phyloP scores from a whole-genome alignment of 2,113 vertebrate species.

The Oxyura jamaicensis region DNA sequence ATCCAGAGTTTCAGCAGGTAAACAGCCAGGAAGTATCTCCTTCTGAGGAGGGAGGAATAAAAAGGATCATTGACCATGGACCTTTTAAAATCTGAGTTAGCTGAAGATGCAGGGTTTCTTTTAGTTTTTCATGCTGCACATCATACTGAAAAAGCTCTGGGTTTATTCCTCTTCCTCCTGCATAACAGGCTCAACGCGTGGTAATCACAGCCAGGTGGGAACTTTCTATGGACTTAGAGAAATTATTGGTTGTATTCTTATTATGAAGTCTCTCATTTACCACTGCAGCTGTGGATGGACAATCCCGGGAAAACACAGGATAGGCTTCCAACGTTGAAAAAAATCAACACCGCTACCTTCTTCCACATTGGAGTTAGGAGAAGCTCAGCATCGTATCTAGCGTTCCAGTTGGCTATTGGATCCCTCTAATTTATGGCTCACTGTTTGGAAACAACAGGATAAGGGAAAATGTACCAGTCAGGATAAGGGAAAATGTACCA shows the following conservation, averaged over 20 bases:
- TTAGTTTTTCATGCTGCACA: conserved; percentile 9
- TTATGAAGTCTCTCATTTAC: background rate
- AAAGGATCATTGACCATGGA: background rate
- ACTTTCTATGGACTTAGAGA: background rate
- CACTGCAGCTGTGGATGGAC: background rate
- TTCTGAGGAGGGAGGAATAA: background rate
- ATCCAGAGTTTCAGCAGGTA: background rate
- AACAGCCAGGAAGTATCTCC: background rate
- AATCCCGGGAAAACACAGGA: background rate
- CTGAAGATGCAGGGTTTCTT: background rate
- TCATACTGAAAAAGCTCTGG: background rate
- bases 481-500: background rate
- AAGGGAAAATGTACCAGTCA: background rate
- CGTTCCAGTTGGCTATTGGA: background rate
- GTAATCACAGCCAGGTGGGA: conserved; percentile 43
- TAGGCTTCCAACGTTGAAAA: background rate
- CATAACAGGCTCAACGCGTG: background rate
- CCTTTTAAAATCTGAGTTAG: background rate
- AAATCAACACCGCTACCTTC: background rate
- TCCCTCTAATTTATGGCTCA: background rate
- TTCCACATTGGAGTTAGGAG: background rate
- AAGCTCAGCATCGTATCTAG: background rate
- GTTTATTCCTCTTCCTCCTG: conserved; percentile 2
- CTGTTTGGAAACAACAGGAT: background rate
- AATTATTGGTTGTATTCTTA: background rate